A percentile compares a stretch with the other conserved stretches of the same genome.
Evolutionary conservation across 2,888 invertebrate genomes (phyloP).

Genomic region (Archips xylosteana): DNA sequence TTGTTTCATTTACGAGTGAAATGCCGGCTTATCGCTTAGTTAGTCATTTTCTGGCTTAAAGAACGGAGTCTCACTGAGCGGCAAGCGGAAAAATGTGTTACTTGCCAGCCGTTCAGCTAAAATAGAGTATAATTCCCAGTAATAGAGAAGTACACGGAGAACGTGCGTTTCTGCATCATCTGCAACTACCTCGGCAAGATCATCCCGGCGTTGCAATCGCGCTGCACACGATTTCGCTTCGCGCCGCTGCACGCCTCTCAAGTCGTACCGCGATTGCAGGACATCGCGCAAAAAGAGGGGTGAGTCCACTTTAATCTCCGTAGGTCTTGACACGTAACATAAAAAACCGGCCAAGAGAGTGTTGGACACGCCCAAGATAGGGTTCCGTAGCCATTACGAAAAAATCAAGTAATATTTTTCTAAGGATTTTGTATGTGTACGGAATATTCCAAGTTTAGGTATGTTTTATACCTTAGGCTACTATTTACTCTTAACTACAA

Average conservation of each 20-base stretch:
- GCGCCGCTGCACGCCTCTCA: constrained; percentile 94
- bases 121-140: constrained; percentile 83
- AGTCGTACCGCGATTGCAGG: constrained; percentile 94
- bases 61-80: background rate
- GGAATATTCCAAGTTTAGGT: too few relatives aligned
- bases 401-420: too few relatives aligned
- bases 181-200: constrained; percentile 99
- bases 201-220: constrained; percentile 98
- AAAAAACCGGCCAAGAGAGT: too few relatives aligned
- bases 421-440: too few relatives aligned
- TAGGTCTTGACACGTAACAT: too few relatives aligned
- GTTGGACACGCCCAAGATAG: too few relatives aligned
- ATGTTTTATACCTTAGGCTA: too few relatives aligned
- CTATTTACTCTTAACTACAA: too few relatives aligned
- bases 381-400: too few relatives aligned
- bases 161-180: constrained; percentile 99
- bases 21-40: too few relatives aligned
- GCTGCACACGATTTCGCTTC: constrained; percentile 98
- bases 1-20: too few relatives aligned
- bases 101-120: background rate
- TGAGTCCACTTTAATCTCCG: constrained; percentile 67
- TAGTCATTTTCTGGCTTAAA: background rate
- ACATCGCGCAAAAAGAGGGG: constrained; percentile 94
- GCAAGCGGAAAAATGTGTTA: background rate
- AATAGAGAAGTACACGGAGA: constrained; percentile 99